Conservation (phyloP, 1,140 invertebrate species). For the Pseudoatta argentina region DNA sequence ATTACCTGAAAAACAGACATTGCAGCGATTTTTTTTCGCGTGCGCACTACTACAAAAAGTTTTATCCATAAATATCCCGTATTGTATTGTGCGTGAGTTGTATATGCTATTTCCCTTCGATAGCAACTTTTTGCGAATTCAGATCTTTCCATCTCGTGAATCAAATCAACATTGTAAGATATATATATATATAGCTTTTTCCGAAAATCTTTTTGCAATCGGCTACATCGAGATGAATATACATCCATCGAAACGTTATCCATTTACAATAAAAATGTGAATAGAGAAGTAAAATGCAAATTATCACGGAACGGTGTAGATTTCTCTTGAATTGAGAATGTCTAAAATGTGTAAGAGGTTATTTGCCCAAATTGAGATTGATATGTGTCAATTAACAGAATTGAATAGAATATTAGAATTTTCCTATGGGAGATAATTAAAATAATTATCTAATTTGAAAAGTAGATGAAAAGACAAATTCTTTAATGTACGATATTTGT, state of each 20-base stretch:
- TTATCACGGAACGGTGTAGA: background rate
- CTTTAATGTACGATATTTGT: background rate
- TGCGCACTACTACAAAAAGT: conserved; percentile 32
- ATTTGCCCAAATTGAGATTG: background rate
- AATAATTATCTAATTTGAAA: background rate
- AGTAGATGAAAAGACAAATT: background rate
- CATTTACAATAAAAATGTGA: background rate
- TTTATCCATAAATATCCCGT: conserved; percentile 58
- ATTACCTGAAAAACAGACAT: conserved; percentile 58
- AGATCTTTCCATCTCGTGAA: conserved; percentile 14
- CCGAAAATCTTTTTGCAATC: background rate
- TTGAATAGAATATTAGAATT: background rate
- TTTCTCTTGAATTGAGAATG: background rate
- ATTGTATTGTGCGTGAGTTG: conserved; percentile 35
- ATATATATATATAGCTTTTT: conserved; percentile 22
- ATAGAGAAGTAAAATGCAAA: background rate
- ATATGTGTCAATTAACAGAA: background rate
- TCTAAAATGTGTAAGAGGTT: background rate
- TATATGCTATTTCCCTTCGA: conserved; percentile 27
- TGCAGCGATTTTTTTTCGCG: conserved; percentile 55
- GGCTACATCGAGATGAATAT: background rate
- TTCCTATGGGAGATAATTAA: background rate
- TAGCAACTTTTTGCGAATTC: conserved; percentile 27
- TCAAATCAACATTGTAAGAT: conserved; percentile 43
- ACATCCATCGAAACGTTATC: background rate